Base-by-base conservation (phyloP, 2,888 invertebrate species). In the Chymomyza fuscimana region DNA sequence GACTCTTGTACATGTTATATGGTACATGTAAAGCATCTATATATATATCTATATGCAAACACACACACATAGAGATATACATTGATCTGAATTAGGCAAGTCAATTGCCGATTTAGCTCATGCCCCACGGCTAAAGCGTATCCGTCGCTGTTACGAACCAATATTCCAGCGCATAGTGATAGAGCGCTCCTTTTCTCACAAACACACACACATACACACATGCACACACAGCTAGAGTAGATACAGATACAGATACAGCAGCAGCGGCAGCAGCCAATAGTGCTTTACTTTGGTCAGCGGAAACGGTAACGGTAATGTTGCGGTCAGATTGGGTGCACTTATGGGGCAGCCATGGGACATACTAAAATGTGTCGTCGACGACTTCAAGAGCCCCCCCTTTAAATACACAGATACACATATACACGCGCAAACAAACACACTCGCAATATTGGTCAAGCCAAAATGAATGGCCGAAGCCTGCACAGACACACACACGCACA, bases 401-500 rank as follows among this genome's bases (percentile, higher is more conserved):
- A 15, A 9, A 9, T n/a, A 9, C n/a, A 16, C 22, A 5, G 15
- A 22, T n/a, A 19, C 60, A 58, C 58, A 32, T 5, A 58, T 22
- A 58, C 58, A 58, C 29, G 19, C 58, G 25, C 58, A 58, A 51
- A 58, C 25, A 12, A 5, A 15, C 58, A 58, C 63, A 63, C 63
- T 65, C 67, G 79, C 77, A 78, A 80, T 78, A 83, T 83, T 83
- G 83, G 83, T 82, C 82, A 81, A 76, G 71, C 72, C 71, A 72
- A 63, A 74, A 80, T 73, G 80, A 73, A 83, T 85, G 79, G 82
- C 79, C 77, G 83, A 54, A 16, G 22, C 19, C 10, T 6, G 16
- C 16, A 58, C 32, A 25, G 25, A 29, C 86, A 25, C 58, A 29
- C 25, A 15, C 25, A 19, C 12, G 15, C 58, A 58, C 58, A 29